Percentiles rank a stretch among this genome's conserved stretches.
Conservation (phyloP, 2,113 vertebrate genomes). For the human (Homo sapiens) region GRCh38 chr2:22818501-22819000, state of each 20-base stretch:
- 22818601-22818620: neutral
- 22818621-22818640: neutral
- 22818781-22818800: neutral
- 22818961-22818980: neutral
- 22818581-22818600: neutral
- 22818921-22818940: neutral
- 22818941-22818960: neutral
- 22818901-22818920: neutral
- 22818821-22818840: neutral
- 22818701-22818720: neutral
- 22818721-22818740: neutral
- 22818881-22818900: neutral
- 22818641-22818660: neutral
- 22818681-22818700: neutral
- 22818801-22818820: neutral
- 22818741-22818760: neutral
- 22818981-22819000: neutral
- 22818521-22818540: neutral
- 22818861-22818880: neutral
- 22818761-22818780: neutral
- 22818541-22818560: neutral
- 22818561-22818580: neutral
- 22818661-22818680: neutral
- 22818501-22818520: neutral
- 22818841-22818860: neutral